These are phyloP conservation scores for Nemurella pictetii DNA, from an alignment of 2,888 invertebrate species.

Conservation along the genomic window DNA sequence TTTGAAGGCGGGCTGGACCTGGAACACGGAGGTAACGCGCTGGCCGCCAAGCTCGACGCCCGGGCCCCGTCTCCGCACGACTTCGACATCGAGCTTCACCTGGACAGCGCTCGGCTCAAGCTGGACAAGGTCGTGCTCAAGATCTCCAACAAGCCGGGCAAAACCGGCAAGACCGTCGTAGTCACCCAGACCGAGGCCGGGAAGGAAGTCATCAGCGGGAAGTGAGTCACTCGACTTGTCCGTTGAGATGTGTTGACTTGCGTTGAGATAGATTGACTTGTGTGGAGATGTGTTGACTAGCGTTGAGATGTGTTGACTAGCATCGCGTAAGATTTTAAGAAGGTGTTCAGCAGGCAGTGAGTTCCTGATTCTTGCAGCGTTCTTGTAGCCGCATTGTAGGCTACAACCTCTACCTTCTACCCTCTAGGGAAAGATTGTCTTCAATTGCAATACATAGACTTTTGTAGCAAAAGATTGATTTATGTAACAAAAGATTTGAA, in stretches of 20 bases:
- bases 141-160: slow-evolving; percentile 63
- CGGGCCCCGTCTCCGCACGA: slow-evolving; percentile 65
- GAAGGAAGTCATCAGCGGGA: slow-evolving; percentile 70
- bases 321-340: too few species aligned
- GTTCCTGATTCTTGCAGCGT: too few species aligned
- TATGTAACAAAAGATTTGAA: too few species aligned
- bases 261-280: background rate
- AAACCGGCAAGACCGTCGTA: slow-evolving; percentile 64
- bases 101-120: slow-evolving; percentile 66
- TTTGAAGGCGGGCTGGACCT: slow-evolving; percentile 56
- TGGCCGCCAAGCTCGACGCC: slow-evolving; percentile 50
- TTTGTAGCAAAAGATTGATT: too few species aligned
- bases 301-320: too few species aligned
- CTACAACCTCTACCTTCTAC: too few species aligned
- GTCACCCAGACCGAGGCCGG: slow-evolving; percentile 65
- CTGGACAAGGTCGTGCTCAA: slow-evolving; percentile 67
- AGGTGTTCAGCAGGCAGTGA: too few species aligned
- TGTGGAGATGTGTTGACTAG: too few species aligned
- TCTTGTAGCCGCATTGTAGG: too few species aligned
- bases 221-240: slow-evolving; percentile 52
- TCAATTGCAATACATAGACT: too few species aligned
- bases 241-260: background rate
- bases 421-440: too few species aligned
- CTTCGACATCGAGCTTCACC: slow-evolving; percentile 61
- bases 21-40: slow-evolving; percentile 9